phyloP scores from a whole-genome alignment of 1,140 invertebrate species.

The Dolichoris vasculosae region DNA sequence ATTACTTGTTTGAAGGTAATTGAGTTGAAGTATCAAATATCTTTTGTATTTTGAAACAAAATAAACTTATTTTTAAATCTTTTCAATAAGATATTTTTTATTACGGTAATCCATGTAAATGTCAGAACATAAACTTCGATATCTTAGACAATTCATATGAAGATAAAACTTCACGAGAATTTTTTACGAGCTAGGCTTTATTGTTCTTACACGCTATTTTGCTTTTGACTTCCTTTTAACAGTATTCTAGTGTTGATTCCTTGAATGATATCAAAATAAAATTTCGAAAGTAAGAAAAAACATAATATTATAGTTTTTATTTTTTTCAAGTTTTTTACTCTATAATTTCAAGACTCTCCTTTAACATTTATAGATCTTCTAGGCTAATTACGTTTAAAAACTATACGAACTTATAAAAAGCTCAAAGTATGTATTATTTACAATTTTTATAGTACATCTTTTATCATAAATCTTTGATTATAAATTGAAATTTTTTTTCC shows the following conservation, averaged over 20 bases:
- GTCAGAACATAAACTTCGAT: neutral
- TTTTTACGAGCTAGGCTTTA: constrained; percentile 7
- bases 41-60: neutral
- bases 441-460: no score
- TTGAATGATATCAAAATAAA: neutral
- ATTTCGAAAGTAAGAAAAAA: neutral
- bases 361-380: neutral
- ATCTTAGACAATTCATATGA: neutral
- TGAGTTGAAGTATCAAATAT: neutral
- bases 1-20: neutral
- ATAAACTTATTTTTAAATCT: neutral
- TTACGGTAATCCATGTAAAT: neutral
- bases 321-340: neutral
- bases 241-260: neutral
- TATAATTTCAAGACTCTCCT: neutral
- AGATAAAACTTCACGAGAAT: constrained; percentile 6
- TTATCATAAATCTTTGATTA: no score
- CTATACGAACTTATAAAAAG: no score
- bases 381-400: no score
- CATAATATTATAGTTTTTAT: neutral
- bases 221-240: neutral
- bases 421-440: no score
- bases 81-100: neutral
- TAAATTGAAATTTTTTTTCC: no score
- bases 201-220: constrained; percentile 6